Evolutionary conservation across 2,888 invertebrate species (phyloP).

Genomic region (Diaprepes abbreviatus): DNA sequence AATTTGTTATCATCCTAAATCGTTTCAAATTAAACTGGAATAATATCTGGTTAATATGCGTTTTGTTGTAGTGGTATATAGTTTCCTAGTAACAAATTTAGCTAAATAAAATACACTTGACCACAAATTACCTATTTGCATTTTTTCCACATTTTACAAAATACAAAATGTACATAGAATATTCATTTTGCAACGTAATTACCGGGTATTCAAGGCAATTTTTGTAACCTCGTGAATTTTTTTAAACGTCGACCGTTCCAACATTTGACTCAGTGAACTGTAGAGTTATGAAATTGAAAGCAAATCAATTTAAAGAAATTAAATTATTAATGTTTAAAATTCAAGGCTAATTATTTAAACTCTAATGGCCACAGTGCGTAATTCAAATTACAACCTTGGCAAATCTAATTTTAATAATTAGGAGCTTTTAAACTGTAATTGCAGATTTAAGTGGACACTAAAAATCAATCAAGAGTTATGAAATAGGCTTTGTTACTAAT

Average conservation of each 20-base stretch:
- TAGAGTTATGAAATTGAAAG: slow-evolving; percentile 14
- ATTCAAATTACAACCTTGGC: slow-evolving; percentile 12
- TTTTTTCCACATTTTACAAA: not conserved
- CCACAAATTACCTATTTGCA: not conserved
- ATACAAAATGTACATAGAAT: not conserved
- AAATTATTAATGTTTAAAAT: slow-evolving; percentile 19
- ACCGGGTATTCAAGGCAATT: slow-evolving; percentile 28
- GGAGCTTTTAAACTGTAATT: slow-evolving; percentile 11
- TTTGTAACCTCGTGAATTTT: slow-evolving; percentile 26
- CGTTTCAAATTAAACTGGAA: too few relatives aligned
- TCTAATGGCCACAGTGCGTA: slow-evolving; percentile 15
- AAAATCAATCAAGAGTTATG: slow-evolving; percentile 1
- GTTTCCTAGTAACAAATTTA: too few relatives aligned
- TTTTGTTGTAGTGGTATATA: too few relatives aligned
- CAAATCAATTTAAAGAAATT: slow-evolving; percentile 13
- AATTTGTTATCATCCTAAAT: too few relatives aligned
- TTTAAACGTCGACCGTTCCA: not conserved
- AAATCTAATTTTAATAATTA: slow-evolving; percentile 17
- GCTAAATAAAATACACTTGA: too few relatives aligned
- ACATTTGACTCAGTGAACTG: slow-evolving; percentile 25
- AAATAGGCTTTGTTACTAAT: not conserved
- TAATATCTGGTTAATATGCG: too few relatives aligned
- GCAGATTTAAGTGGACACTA: slow-evolving; percentile 9
- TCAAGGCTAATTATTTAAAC: slow-evolving; percentile 31
- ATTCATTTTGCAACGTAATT: slow-evolving; percentile 20